Evolutionary conservation across 2,113 vertebrate genomes (phyloP).

Genomic region (Neogobius melanostomus): DNA sequence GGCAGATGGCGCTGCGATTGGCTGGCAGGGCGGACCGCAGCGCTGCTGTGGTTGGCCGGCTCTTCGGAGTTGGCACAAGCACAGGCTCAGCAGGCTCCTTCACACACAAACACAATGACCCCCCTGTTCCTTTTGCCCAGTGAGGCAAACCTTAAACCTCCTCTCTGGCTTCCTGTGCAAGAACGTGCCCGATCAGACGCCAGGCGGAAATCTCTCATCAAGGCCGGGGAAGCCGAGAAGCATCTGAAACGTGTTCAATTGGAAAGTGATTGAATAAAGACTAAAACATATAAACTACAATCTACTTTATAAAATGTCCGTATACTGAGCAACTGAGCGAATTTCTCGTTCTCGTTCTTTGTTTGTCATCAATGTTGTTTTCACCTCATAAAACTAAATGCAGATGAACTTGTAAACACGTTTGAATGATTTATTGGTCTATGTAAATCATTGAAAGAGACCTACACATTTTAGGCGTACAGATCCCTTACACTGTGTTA

Average conservation of each 20-base stretch:
- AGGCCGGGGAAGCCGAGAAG: not conserved
- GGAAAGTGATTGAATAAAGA: not conserved
- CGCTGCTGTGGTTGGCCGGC: conserved; percentile 32
- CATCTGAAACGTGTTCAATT: not conserved
- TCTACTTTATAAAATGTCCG: too few relatives aligned
- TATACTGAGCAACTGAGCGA: too few relatives aligned
- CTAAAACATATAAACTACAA: too few relatives aligned
- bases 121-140: conserved; percentile 61
- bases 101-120: conserved; percentile 61
- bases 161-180: conserved; percentile 20
- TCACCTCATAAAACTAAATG: too few relatives aligned
- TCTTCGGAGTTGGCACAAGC: conserved; percentile 42
- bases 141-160: conserved; percentile 38
- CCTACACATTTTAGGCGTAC: too few relatives aligned
- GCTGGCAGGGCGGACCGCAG: conserved; percentile 30
- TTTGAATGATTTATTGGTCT: too few relatives aligned
- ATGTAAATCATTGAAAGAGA: too few relatives aligned
- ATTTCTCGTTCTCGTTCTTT: too few relatives aligned
- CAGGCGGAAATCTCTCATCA: conserved; percentile 16
- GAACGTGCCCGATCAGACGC: conserved; percentile 35
- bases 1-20: conserved; percentile 56
- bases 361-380: too few relatives aligned
- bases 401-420: too few relatives aligned
- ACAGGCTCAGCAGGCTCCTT: conserved; percentile 54
- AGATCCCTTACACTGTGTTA: too few relatives aligned